A percentile compares a stretch with the other conserved stretches of the same genome.
Conservation (phyloP, 2,797 vertebrate species). For the Cynopterus sphinx region DNA sequence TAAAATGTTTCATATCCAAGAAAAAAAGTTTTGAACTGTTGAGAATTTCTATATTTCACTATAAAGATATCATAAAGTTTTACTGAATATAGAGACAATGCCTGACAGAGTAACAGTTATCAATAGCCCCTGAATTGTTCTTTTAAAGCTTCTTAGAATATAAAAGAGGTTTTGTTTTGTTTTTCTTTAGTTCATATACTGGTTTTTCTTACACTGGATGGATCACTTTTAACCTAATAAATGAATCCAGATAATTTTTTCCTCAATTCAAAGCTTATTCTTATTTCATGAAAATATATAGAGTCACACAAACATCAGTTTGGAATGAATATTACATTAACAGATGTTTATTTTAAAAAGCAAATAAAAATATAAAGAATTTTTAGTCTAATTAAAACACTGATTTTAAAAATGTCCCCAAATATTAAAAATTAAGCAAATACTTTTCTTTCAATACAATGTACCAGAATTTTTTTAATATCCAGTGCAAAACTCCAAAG, state of each 20-base stretch:
- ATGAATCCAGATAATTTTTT: conserved; percentile 34
- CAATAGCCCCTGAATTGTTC: conserved; percentile 78
- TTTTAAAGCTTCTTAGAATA: conserved; percentile 85
- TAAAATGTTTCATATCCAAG: conserved; percentile 79
- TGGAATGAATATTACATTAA: conserved; percentile 66
- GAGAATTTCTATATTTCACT: conserved; percentile 72
- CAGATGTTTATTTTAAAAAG: conserved; percentile 72
- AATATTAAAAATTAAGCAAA: conserved; percentile 79
- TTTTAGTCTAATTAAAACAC: conserved; percentile 76
- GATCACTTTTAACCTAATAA: conserved; percentile 66
- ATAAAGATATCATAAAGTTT: conserved; percentile 75
- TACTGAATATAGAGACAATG: conserved; percentile 77
- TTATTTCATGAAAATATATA: conserved; percentile 66
- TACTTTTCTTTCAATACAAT: conserved; percentile 73
- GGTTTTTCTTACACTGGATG: conserved; percentile 79
- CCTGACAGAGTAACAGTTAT: conserved; percentile 79
- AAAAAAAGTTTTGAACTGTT: conserved; percentile 76
- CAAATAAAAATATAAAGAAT: conserved; percentile 77
- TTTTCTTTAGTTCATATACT: conserved; percentile 69
- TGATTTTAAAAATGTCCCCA: conserved; percentile 77
- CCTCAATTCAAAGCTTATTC: conserved; percentile 35
- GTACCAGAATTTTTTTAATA: conserved; percentile 81
- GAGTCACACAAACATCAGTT: conserved; percentile 68
- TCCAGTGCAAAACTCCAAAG: conserved; percentile 87
- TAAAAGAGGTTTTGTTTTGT: conserved; percentile 76